Percentiles rank a stretch among this genome's conserved stretches.
Evolutionary conservation across 2,888 invertebrate species (phyloP).

Genomic region (Cepaea hortensis): DNA sequence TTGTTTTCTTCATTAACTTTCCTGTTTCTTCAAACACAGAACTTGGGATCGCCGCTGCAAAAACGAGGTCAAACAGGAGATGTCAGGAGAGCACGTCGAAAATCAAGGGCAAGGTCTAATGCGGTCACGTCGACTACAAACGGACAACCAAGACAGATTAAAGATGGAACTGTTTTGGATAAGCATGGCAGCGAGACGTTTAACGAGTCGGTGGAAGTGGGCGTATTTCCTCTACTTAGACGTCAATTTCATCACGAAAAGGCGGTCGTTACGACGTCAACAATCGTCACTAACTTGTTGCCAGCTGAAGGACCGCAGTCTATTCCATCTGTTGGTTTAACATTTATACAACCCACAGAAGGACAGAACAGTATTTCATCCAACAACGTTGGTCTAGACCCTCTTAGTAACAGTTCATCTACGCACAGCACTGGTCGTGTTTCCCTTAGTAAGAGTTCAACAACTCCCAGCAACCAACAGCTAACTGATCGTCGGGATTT

Average conservation of each 20-base stretch:
- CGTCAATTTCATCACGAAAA: constrained; percentile 40
- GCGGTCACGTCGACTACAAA: constrained; percentile 39
- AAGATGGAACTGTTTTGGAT: not conserved
- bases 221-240: not conserved
- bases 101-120: constrained; percentile 26
- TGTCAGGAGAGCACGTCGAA: constrained; percentile 30
- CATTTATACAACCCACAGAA: not conserved
- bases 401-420: not conserved
- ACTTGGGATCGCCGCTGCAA: not conserved
- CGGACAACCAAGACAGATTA: constrained; percentile 6
- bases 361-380: not conserved
- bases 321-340: not conserved
- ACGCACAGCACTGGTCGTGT: not conserved
- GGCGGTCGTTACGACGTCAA: constrained; percentile 36
- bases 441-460: not conserved
- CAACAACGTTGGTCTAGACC: not conserved
- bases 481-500: not conserved
- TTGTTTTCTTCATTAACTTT: not conserved
- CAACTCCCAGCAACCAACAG: not conserved
- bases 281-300: not conserved
- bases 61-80: not conserved
- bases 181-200: not conserved
- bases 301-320: not conserved
- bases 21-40: not conserved
- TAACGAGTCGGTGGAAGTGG: constrained; percentile 5